A percentile compares a stretch with the other conserved stretches of the same genome.
Conservation (phyloP, 2,797 vertebrate genomes). For the Perodicticus potto region DNA sequence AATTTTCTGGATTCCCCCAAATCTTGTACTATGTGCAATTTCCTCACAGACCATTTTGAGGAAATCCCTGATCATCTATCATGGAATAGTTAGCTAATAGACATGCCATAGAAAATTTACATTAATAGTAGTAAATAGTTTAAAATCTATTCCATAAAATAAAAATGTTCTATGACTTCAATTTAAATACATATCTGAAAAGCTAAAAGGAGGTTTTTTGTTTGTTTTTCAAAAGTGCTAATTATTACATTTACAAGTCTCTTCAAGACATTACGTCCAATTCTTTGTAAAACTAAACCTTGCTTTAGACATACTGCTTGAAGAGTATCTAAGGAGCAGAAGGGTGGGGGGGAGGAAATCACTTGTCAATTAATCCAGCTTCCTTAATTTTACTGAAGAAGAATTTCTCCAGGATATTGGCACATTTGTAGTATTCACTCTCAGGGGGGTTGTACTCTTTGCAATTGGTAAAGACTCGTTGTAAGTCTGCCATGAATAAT, state of each 20-base stretch:
- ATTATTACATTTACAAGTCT: conserved; percentile 86
- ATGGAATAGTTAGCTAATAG: conserved; percentile 82
- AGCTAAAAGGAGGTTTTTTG: conserved; percentile 85
- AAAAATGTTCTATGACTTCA: conserved; percentile 87
- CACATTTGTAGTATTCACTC: conserved; percentile 99
- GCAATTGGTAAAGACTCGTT: conserved; percentile 99
- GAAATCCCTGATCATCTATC: conserved; percentile 84
- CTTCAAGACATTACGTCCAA: conserved; percentile 81
- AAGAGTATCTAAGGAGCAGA: conserved; percentile 68
- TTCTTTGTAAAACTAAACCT: conserved; percentile 80
- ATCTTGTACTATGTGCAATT: conserved; percentile 85
- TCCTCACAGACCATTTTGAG: conserved; percentile 80
- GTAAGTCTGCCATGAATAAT: conserved; percentile 99
- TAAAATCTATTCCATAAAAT: conserved; percentile 90
- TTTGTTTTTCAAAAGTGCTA: conserved; percentile 89
- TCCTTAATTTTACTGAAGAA: conserved; percentile 99
- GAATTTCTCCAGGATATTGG: conserved; percentile 99
- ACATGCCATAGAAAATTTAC: conserved; percentile 86
- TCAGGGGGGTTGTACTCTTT: conserved; percentile 99
- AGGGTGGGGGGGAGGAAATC: conserved; percentile 82
- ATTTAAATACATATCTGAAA: conserved; percentile 89
- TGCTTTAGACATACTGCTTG: conserved; percentile 84
- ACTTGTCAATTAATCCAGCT: conserved; percentile 97
- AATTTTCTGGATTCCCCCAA: conserved; percentile 84
- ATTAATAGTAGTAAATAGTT: conserved; percentile 87